Evolutionary conservation across 2,797 vertebrate species (phyloP).

Genomic region (Spinibarbus caldwelli): DNA sequence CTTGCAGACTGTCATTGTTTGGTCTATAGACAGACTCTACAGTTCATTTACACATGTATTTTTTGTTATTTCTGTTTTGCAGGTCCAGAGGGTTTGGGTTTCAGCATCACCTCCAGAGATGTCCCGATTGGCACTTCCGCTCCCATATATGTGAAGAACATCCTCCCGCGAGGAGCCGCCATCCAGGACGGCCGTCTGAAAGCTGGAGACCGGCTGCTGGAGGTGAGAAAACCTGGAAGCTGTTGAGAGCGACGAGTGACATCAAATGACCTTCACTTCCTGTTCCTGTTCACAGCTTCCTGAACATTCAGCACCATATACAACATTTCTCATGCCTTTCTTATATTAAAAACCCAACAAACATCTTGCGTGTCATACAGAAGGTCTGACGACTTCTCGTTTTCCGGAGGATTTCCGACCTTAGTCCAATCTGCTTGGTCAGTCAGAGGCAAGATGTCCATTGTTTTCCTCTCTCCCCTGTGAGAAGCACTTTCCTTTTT

Average conservation of each 20-base stretch:
- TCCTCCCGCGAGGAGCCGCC: slow-evolving; percentile 92
- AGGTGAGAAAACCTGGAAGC: slow-evolving; percentile 77
- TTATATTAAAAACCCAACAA: not conserved
- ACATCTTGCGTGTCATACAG: not conserved
- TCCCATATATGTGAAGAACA: slow-evolving; percentile 97
- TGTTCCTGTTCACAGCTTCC: slow-evolving; percentile 7
- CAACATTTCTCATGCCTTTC: not conserved
- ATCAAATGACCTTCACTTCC: slow-evolving; percentile 3
- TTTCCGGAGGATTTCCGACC: slow-evolving; percentile 14
- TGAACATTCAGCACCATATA: slow-evolving; percentile 2
- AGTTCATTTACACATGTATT: not conserved
- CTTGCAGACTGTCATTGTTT: not conserved
- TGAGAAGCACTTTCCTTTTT: slow-evolving; percentile 30
- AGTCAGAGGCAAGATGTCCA: not conserved
- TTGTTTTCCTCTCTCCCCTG: slow-evolving; percentile 25
- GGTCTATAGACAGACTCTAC: not conserved
- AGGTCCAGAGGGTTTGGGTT: slow-evolving; percentile 96
- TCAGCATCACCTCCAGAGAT: slow-evolving; percentile 97
- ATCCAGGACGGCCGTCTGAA: slow-evolving; percentile 94
- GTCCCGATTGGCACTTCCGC: slow-evolving; percentile 93
- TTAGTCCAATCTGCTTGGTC: slow-evolving; percentile 18
- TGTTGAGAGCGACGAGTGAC: not conserved
- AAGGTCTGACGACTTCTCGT: not conserved
- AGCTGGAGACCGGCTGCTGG: slow-evolving; percentile 91
- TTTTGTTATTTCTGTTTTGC: slow-evolving; percentile 9